Evolutionary conservation across 2,113 vertebrate species (phyloP).

Genomic region (Chlorodrepanis virens): DNA sequence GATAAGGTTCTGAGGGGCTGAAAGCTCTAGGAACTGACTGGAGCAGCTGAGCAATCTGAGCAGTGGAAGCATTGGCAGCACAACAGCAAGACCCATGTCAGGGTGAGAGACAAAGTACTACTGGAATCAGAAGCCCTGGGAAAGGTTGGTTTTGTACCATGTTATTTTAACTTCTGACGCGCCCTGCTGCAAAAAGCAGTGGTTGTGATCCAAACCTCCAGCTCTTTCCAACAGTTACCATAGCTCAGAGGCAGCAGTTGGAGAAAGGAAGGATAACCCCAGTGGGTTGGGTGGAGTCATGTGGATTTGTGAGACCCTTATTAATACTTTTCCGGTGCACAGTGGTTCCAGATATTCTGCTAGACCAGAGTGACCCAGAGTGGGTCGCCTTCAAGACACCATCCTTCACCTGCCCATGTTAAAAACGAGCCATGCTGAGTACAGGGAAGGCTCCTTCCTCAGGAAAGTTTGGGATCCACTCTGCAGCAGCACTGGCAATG

Average conservation of each 20-base stretch:
- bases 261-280: background rate
- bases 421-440: background rate
- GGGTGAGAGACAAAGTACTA: background rate
- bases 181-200: background rate
- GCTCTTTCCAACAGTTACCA: background rate
- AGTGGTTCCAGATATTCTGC: background rate
- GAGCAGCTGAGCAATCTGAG: background rate
- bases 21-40: background rate
- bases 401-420: background rate
- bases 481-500: background rate
- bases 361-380: background rate
- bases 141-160: background rate
- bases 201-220: background rate
- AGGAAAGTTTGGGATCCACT: background rate
- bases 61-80: background rate
- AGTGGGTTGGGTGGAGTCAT: background rate
- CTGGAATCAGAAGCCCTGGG: background rate
- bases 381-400: background rate
- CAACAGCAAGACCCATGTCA: background rate
- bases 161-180: accelerated
- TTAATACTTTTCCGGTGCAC: background rate
- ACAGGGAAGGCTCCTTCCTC: background rate
- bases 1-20: background rate
- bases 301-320: background rate
- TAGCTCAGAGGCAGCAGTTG: background rate